Base-by-base conservation (phyloP, 2,888 invertebrate species). In the Parthenolecanium corni region DNA sequence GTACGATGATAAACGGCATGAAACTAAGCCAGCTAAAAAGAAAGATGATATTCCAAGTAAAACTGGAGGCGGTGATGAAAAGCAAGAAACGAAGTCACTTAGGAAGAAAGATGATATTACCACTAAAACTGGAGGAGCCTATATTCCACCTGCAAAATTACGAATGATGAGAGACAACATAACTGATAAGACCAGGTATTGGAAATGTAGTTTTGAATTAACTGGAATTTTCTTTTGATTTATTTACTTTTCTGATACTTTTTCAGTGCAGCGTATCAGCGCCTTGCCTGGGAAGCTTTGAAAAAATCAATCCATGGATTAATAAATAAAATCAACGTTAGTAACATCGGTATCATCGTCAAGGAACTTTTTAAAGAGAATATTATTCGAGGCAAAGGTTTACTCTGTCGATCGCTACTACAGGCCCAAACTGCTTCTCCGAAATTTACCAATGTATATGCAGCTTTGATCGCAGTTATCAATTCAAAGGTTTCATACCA, bases 251-350 rank as follows among this genome's bases (percentile, higher is more conserved):
- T 54, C 23, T 40, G 14, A 18, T 38, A 11, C 20, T 24, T 23
- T 42, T 58, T 51, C n/a, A 91, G 93, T 66, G 83, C 85, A 23
- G 90, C 91, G 1, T 98, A 91, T 75, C 98, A 99, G 74, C 79
- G 97, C 68, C 84, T 98, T 53, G 89, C 97, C 1, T 99, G 98
- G 98, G 97, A 99, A 76, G 94, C 95, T 0, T 76, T 99, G 21
- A 98, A 98, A 73, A 99, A 98, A 74, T 95, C 94, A 9, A 89
- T 99, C 67, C 95, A 97, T 71, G 98, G 98, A 69, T 86, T 89
- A 68, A 93, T 98, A 64, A 99, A 99, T 76, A 98, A 97, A 78
- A 87, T 97, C 1, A 98, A 97, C 73, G 89, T 89, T 0, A 86
- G 91, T 14, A 98, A 98, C 73, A 89, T 98, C 67, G 86, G 84